Conservation (phyloP, 2,113 vertebrate species). For the Channa argus region DNA sequence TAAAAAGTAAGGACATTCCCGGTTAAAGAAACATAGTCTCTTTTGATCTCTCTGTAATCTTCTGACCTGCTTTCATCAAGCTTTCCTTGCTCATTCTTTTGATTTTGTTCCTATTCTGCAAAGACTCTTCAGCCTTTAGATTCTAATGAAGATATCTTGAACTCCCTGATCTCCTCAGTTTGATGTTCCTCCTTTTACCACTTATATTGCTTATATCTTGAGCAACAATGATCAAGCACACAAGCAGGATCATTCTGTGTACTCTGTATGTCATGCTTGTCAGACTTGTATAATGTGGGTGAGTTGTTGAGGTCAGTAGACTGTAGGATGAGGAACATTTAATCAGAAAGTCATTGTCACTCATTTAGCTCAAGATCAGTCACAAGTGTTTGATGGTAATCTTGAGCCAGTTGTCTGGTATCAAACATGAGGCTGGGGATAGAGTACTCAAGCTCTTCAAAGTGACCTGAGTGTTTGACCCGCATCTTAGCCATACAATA, state of each 20-base stretch:
- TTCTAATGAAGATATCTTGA: constrained; percentile 26
- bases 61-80: constrained; percentile 11
- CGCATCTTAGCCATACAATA: constrained; percentile 55
- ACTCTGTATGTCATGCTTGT: background rate
- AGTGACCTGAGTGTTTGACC: constrained; percentile 67
- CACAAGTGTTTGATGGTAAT: constrained; percentile 67
- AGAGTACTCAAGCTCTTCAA: constrained; percentile 54
- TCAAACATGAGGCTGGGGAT: constrained; percentile 46
- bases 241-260: background rate
- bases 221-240: constrained; percentile 19
- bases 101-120: constrained; percentile 4
- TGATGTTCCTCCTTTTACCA: background rate
- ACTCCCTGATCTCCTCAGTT: background rate
- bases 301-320: constrained; percentile 18
- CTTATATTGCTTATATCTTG: background rate
- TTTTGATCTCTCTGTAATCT: constrained; percentile 15
- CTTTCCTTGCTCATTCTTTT: background rate
- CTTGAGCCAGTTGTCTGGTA: constrained; percentile 38
- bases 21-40: background rate
- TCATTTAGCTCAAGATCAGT: constrained; percentile 52
- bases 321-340: constrained; percentile 35
- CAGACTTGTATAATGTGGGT: background rate
- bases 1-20: background rate
- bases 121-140: constrained; percentile 12
- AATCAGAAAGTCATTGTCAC: constrained; percentile 52